Base-by-base conservation (phyloP, 2,113 vertebrate species). In the Solea senegalensis region DNA sequence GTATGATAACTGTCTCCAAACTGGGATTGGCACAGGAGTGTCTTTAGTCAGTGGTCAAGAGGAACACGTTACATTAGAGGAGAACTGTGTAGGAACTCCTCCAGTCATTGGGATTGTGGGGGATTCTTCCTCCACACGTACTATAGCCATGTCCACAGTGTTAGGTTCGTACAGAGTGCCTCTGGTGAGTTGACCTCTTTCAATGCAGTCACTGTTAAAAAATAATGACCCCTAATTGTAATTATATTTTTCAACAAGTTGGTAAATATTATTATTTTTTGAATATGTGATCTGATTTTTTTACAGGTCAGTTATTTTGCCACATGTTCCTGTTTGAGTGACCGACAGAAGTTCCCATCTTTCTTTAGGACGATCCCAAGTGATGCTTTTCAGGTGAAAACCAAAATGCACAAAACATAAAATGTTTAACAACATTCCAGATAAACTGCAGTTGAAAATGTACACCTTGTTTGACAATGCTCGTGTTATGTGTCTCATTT, bases 71-170 rank as follows among this genome's bases (percentile, higher is more conserved):
- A 13, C 53, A 27, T 51, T 82, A 65, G 46, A 66, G 12, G 65
- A 78, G 15, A 74, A 15, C 52, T 89, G 87, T 61, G 70, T 59
- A 7, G 85, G 85, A n/a, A 74, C 46, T 48, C 68, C 78, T 49
- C 83, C 85, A 14, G 73, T 89, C 0, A 21, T 87, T 2, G 87
- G 81, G 39, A 78, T 89, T 49, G 85, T 89, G 14, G 87, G 85
- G 45, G 87, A 89, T 76, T 81, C 84, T 40, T 73, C 69, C 28
- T 87, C 87, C 7, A 87, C 85, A 16, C 82, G 80, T 80, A 80
- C 87, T 51, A 89, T 89, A 1, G 83, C 87, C 41, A 80, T 77
- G 2, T 72, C 83, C 26, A 66, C 74, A 61, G 78, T 87, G 28
- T 44, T 89, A 56, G 83, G 81, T 69, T 84, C 87, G 78, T 87